A percentile compares a stretch with the other conserved stretches of the same genome.
Evolutionary conservation across 23 tunicate genomes (phyloP).

Genomic region (Trididemnum clinides): DNA sequence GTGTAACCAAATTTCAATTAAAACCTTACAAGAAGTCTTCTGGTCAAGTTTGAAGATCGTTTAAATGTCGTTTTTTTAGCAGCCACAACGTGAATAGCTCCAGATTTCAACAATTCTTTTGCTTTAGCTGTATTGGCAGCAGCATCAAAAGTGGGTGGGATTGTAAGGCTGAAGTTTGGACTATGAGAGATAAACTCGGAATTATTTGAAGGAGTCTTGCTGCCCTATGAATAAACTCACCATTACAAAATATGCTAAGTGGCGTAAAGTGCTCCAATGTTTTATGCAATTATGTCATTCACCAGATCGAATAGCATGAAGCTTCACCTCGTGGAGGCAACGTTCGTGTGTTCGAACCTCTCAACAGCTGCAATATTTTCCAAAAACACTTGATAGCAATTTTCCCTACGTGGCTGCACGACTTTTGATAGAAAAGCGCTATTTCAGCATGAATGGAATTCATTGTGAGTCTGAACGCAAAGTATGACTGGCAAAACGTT

Average conservation of each 20-base stretch:
- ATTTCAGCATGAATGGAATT: too few relatives aligned
- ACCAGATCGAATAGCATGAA: too few relatives aligned
- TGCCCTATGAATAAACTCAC: slow-evolving; percentile 48
- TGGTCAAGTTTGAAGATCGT: slow-evolving; percentile 58
- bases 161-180: slow-evolving; percentile 4
- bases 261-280: background rate
- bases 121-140: slow-evolving; percentile 92
- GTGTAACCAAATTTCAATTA: background rate
- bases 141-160: slow-evolving; percentile 54
- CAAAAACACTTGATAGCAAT: too few relatives aligned
- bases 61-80: slow-evolving; percentile 86
- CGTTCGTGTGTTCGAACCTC: too few relatives aligned
- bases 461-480: too few relatives aligned
- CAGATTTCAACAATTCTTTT: slow-evolving; percentile 70
- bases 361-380: too few relatives aligned
- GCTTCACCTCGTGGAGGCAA: too few relatives aligned
- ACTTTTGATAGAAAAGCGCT: too few relatives aligned
- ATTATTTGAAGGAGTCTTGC: slow-evolving; percentile 42
- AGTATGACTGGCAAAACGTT: too few relatives aligned
- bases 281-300: background rate
- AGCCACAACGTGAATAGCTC: slow-evolving; percentile 63
- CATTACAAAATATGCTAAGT: too few relatives aligned
- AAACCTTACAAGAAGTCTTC: slow-evolving; percentile 39
- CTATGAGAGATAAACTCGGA: slow-evolving; percentile 29
- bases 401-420: too few relatives aligned